Evolutionary conservation across 2,888 invertebrate species (phyloP).

Genomic region (Tetheella fluctuosa): DNA sequence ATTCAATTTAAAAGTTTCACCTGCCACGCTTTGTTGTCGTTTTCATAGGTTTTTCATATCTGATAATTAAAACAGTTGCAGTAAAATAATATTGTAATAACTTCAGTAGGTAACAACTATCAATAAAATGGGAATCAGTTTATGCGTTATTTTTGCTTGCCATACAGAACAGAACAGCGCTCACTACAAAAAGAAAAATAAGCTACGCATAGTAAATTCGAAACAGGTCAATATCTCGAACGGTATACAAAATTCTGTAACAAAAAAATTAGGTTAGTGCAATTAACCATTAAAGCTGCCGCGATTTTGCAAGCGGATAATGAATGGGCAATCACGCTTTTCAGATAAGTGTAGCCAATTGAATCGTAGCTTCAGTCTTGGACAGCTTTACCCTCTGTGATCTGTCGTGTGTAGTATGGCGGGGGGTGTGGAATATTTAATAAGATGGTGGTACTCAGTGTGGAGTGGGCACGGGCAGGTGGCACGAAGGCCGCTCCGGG

Average conservation of each 20-base stretch:
- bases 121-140: background rate
- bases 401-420: constrained; percentile 16
- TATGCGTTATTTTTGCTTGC: background rate
- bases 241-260: constrained; percentile 31
- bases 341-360: constrained; percentile 50
- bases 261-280: constrained; percentile 54
- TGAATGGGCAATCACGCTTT: constrained; percentile 65
- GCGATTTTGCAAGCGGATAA: constrained; percentile 60
- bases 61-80: no score
- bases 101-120: no score
- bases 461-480: constrained; percentile 63
- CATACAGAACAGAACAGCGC: background rate
- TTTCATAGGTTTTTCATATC: no score
- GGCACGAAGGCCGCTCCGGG: constrained; percentile 69
- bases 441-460: constrained; percentile 27
- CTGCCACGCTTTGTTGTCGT: background rate
- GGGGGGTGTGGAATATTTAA: constrained; percentile 34
- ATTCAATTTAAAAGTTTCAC: no score
- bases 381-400: constrained; percentile 29
- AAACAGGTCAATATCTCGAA: constrained; percentile 27
- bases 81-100: no score
- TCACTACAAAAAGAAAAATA: constrained; percentile 20
- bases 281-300: constrained; percentile 64
- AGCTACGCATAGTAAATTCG: constrained; percentile 32
- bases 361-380: constrained; percentile 28